These are phyloP conservation scores for Phenganax subtilis DNA, from an alignment of 92 coral and sea anemone genomes.

Conservation along the genomic window DNA sequence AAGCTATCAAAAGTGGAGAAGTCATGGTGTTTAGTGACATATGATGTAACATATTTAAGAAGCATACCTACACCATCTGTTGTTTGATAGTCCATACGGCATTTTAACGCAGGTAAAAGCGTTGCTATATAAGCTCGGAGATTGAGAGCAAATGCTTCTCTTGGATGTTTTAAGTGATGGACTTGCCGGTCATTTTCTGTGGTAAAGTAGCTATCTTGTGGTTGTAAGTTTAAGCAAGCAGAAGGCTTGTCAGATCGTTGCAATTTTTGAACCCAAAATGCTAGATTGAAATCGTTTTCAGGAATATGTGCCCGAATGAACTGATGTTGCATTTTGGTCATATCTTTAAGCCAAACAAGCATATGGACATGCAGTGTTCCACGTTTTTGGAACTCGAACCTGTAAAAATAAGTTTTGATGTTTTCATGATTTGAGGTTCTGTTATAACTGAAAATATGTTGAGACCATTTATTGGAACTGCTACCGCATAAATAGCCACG, in stretches of 20 bases:
- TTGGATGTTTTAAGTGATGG: conserved; percentile 18
- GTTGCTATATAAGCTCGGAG: conserved; percentile 21
- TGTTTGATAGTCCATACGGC: conserved; percentile 28
- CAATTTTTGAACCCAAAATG: conserved; percentile 7
- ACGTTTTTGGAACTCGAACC: conserved; percentile 25
- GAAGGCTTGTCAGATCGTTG: conserved; percentile 16
- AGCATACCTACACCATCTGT: background rate
- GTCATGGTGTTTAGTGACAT: background rate
- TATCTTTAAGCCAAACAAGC: conserved; percentile 30
- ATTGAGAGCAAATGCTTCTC: conserved; percentile 17
- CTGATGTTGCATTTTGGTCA: background rate
- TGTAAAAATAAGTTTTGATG: conserved; percentile 26
- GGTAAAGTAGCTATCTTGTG: background rate
- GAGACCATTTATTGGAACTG: conserved; percentile 24
- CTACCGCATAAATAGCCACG: conserved; percentile 44
- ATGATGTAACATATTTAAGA: conserved; percentile 19
- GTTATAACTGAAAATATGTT: conserved; percentile 37
- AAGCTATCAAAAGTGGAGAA: too few species aligned
- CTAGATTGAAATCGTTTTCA: background rate
- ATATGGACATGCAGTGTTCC: conserved; percentile 27
- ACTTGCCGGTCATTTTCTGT: background rate
- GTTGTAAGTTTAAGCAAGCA: background rate
- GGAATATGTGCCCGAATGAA: conserved; percentile 26
- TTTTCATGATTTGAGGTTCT: background rate
- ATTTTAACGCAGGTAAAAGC: background rate